A percentile compares a stretch with the other conserved stretches of the same genome.
These are phyloP conservation scores for Drosophila persimilis DNA, from an alignment of 1,140 invertebrate genomes.

Conservation along the genomic window DNA sequence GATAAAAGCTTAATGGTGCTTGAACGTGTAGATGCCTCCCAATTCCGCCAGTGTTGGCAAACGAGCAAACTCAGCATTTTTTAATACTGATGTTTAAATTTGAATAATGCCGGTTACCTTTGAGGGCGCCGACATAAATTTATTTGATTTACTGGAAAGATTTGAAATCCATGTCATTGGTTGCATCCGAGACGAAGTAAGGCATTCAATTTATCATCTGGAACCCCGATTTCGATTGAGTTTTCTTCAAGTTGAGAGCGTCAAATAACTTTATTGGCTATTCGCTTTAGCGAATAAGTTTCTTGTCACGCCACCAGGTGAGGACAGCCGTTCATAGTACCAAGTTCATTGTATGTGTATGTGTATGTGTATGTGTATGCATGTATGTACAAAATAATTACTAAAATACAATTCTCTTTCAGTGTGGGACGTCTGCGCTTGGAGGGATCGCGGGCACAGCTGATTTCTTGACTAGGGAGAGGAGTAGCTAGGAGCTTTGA, in stretches of 20 bases:
- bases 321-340: conserved; percentile 40
- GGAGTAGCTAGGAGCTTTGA: conserved; percentile 40
- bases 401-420: conserved; percentile 65
- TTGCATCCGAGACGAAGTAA: no score
- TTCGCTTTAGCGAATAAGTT: conserved; percentile 51
- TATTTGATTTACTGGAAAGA: no score
- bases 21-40: no score
- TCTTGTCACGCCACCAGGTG: conserved; percentile 53
- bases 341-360: conserved; percentile 41
- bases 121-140: no score
- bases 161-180: no score
- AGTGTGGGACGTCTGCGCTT: conserved; percentile 47
- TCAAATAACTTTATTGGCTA: conserved; percentile 64
- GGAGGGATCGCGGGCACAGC: conserved; percentile 2
- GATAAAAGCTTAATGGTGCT: no score
- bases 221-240: conserved; percentile 20
- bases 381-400: conserved; percentile 70
- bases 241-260: conserved; percentile 24
- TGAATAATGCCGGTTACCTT: not conserved
- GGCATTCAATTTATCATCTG: no score
- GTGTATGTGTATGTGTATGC: conserved; percentile 32
- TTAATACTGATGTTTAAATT: not conserved
- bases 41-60: conserved; percentile 2
- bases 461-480: conserved; percentile 62
- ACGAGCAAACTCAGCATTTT: not conserved